A percentile compares a stretch with the other conserved stretches of the same genome.
phyloP scores from a whole-genome alignment of 2,113 vertebrate species.

The Lycaon pictus region DNA sequence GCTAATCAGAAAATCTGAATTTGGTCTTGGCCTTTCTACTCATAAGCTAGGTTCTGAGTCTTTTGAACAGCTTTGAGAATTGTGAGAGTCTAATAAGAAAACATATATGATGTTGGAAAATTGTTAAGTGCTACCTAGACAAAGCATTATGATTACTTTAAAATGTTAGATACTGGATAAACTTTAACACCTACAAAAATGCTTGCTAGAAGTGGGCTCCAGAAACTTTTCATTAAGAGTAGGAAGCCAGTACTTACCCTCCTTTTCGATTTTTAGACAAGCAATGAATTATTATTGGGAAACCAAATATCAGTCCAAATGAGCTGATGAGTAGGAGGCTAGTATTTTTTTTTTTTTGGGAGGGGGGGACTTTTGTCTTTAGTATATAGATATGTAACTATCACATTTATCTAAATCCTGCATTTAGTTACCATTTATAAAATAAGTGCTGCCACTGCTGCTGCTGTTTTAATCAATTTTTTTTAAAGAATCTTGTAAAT shows the following conservation, averaged over 20 bases:
- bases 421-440: slow-evolving; percentile 32
- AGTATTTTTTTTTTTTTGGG: background rate
- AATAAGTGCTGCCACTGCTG: background rate
- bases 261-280: background rate
- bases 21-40: background rate
- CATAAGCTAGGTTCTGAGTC: background rate
- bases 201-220: background rate
- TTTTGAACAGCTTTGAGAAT: background rate
- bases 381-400: background rate
- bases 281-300: background rate
- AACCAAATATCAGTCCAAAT: slow-evolving; percentile 19
- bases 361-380: background rate
- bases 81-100: background rate
- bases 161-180: background rate
- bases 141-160: background rate
- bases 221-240: background rate
- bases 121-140: background rate
- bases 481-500: slow-evolving; percentile 26
- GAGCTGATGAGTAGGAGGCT: background rate
- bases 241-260: background rate
- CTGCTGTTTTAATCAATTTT: background rate
- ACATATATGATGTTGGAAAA: background rate
- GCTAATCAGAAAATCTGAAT: slow-evolving; percentile 21
- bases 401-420: slow-evolving; percentile 8
- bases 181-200: background rate